Evolutionary conservation across 2,113 vertebrate species (phyloP).

Genomic region (Arvicanthis niloticus): DNA sequence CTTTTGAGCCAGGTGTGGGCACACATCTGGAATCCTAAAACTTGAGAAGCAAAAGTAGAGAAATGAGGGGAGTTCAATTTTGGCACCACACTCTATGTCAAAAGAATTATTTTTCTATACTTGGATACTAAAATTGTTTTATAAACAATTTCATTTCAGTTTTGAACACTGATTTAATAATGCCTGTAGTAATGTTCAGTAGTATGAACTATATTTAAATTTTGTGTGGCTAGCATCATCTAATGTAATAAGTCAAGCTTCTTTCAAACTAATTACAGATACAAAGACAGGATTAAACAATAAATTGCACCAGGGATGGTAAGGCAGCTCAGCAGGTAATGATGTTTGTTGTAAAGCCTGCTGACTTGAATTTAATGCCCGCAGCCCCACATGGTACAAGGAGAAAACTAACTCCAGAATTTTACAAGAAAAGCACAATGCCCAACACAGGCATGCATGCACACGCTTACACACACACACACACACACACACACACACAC

Average conservation of each 20-base stretch:
- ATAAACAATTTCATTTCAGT: neutral
- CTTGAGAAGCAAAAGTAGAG: neutral
- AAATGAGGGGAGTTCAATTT: neutral
- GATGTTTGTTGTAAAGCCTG: neutral
- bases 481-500: neutral
- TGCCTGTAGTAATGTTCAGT: neutral
- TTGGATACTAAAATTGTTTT: neutral
- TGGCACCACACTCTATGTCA: neutral
- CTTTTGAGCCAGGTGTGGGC: neutral
- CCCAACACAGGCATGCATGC: fast-evolving
- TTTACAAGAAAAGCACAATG: neutral
- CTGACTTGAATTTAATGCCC: neutral
- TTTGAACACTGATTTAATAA: neutral
- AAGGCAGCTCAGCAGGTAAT: neutral
- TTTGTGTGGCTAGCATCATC: neutral
- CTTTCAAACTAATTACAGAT: neutral
- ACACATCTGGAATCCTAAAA: neutral
- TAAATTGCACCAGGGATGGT: neutral
- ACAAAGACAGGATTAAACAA: neutral
- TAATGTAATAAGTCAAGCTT: neutral
- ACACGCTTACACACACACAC: neutral
- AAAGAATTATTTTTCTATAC: neutral
- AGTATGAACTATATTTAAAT: neutral
- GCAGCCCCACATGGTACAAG: too few species aligned
- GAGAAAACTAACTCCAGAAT: neutral